A percentile compares a stretch with the other conserved stretches of the same genome.
These are phyloP conservation scores for Agrotis puta DNA, from an alignment of 2,888 invertebrate species.

Conservation along the genomic window DNA sequence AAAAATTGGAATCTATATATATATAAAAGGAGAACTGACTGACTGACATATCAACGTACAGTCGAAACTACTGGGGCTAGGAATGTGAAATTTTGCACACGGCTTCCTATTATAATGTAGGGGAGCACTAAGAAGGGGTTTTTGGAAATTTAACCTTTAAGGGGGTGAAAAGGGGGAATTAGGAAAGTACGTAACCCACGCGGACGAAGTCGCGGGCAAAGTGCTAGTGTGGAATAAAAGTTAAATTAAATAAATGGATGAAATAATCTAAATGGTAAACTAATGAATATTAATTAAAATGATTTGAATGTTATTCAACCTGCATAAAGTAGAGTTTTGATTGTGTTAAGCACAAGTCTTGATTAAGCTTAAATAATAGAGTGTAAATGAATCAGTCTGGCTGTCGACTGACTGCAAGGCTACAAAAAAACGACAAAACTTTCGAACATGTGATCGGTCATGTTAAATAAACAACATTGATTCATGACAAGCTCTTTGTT, in stretches of 20 bases:
- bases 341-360: conserved; percentile 11
- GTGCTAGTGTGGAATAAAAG: too few species aligned
- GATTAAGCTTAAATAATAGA: conserved; percentile 38
- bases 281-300: conserved; percentile 16
- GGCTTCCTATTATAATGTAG: too few species aligned
- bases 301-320: conserved; percentile 5
- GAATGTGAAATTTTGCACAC: too few species aligned
- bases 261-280: conserved; percentile 9
- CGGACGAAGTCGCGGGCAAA: too few species aligned
- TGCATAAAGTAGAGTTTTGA: conserved; percentile 22
- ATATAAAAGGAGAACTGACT: too few species aligned
- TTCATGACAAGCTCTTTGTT: conserved; percentile 20
- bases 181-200: too few species aligned
- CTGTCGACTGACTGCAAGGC: conserved; percentile 27
- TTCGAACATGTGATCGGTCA: conserved; percentile 10
- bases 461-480: conserved; percentile 12
- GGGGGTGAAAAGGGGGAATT: too few species aligned
- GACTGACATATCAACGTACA: too few species aligned
- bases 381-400: conserved; percentile 41
- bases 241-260: neutral
- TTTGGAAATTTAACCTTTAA: too few species aligned
- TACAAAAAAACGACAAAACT: conserved; percentile 29
- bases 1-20: too few species aligned
- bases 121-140: too few species aligned
- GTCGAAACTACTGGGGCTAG: too few species aligned